Evolutionary conservation across 2,797 vertebrate genomes (phyloP), one percentile per base, ranked within the genome.

Genomic region (Bryconaethiops microstoma): DNA sequence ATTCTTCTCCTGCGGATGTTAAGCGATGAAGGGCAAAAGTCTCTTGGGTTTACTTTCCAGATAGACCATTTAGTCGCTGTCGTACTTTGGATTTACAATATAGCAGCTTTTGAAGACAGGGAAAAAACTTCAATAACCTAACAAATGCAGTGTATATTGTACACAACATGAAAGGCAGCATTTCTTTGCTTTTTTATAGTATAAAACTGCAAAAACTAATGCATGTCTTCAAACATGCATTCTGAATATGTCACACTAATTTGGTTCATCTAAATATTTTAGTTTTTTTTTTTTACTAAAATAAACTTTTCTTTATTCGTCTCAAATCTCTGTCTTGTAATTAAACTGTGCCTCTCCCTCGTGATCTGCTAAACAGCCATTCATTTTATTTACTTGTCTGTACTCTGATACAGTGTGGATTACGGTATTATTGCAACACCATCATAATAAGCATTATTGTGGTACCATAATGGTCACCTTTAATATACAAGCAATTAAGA

Each of bases 1-100:
- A 77, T 65, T 85, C 81, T 77, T 76, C 79, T 68, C 80, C 59
- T 75, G 76, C 81, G 52, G 54, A 83, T 84, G 72, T 86, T 81
- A 84, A 77, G 79, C 6, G 45, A 52, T 74, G 69, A 73, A 59
- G 63, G 23, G 5, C 52, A 59, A 62, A 65, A 48, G 60, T 83
- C 86, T 78, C 81, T 7, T 57, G 83, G 77, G 83, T 17, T 74
- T 74, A 54, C 62, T 60, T 10, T 42, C 63, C 79, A 64, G 76
- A 85, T 75, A 69, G 70, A 57, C 50, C 35, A 76, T 81, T 74
- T 67, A 9, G 19, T n/a, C 1, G 39, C 19, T 45, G 35, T 42
- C 21, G 10, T 50, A 50, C 48, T 50, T 50, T 13, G 64, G n/a
- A 42, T n/a, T 17, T 21, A n/a, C 9, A 5, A 10, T n/a, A 45